phyloP scores from a whole-genome alignment of 2,113 vertebrate species.

The Nycticorax nycticorax region DNA sequence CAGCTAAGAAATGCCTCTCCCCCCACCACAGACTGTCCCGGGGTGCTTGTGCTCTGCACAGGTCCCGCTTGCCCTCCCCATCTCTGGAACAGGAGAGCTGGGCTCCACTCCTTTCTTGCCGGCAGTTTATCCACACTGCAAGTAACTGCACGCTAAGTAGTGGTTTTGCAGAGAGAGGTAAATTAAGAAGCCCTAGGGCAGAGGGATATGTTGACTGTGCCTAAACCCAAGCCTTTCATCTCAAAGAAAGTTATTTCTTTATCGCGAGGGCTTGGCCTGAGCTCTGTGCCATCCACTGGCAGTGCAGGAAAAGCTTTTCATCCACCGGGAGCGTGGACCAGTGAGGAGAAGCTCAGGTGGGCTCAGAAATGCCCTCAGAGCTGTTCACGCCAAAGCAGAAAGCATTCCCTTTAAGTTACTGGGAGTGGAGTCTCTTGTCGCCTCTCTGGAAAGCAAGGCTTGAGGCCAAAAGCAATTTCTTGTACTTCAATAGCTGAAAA shows the following conservation, averaged over 20 bases:
- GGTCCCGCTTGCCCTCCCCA: rapidly evolving
- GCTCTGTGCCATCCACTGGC: rapidly evolving
- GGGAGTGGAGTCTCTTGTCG: neutral
- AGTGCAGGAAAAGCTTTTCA: neutral
- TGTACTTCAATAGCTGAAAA: conserved; percentile 27
- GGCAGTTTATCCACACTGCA: neutral
- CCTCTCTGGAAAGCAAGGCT: conserved; percentile 10
- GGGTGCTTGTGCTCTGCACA: neutral
- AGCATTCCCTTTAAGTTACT: neutral
- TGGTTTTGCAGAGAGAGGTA: neutral
- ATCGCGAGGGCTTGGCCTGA: neutral
- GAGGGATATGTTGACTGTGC: neutral
- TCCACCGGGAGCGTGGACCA: rapidly evolving
- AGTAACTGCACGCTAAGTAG: neutral
- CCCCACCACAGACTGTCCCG: rapidly evolving
- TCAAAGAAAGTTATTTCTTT: neutral
- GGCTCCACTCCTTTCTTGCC: neutral
- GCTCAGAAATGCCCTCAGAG: neutral
- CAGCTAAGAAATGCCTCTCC: neutral
- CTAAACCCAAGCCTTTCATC: neutral
- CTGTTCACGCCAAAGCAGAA: neutral
- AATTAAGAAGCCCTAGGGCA: neutral
- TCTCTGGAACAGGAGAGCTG: neutral
- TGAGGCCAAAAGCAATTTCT: conserved; percentile 44
- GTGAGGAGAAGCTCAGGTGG: neutral